Percentiles rank a stretch among this genome's conserved stretches.
These are phyloP conservation scores for Psylliodes chrysocephalus DNA, from an alignment of 2,888 invertebrate genomes.

Conservation along the genomic window DNA sequence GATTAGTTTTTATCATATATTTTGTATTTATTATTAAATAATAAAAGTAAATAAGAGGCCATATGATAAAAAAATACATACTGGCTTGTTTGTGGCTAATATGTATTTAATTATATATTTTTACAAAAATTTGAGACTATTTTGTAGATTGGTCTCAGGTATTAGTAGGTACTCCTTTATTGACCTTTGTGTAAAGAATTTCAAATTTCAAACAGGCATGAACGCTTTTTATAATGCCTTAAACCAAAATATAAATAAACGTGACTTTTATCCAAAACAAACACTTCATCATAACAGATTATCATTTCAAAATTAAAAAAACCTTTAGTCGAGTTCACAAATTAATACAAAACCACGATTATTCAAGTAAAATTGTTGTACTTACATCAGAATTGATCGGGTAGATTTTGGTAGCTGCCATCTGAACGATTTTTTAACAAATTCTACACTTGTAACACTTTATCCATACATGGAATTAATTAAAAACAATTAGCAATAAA, in stretches of 20 bases:
- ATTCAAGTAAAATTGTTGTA: not conserved
- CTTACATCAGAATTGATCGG: not conserved
- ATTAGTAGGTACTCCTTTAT: too few relatives aligned
- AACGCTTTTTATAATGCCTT: not conserved
- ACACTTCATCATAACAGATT: not conserved
- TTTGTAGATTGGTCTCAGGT: too few relatives aligned
- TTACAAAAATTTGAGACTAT: too few relatives aligned
- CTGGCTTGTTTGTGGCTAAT: too few relatives aligned
- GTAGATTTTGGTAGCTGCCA: conserved; percentile 9
- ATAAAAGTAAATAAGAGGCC: too few relatives aligned
- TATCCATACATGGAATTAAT: conserved; percentile 19
- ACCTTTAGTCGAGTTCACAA: not conserved
- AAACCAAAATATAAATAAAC: conserved; percentile 8
- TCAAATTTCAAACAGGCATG: too few relatives aligned
- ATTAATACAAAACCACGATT: not conserved
- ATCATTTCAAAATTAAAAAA: not conserved
- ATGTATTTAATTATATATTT: too few relatives aligned
- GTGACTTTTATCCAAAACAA: not conserved
- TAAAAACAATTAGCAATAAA: conserved; percentile 17
- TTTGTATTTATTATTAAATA: too few relatives aligned
- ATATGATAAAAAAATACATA: too few relatives aligned
- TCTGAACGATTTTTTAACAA: not conserved
- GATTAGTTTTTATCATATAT: too few relatives aligned
- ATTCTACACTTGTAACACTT: conserved; percentile 6
- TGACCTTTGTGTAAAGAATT: too few relatives aligned